Base-by-base conservation (phyloP, 1,140 invertebrate species). In the Aricia agestis region DNA sequence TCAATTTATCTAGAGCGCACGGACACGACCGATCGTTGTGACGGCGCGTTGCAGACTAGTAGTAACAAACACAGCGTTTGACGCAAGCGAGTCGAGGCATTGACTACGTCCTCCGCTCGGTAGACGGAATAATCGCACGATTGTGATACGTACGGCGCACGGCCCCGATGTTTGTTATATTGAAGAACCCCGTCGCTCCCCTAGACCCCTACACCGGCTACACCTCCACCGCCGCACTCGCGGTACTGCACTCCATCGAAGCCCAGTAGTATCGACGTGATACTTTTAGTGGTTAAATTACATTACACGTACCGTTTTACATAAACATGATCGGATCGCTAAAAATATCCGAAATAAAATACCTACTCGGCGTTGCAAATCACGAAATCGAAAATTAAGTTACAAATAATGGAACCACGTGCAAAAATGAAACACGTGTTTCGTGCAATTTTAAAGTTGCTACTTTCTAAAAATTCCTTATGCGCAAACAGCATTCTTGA, bases 61-160 rank as follows among this genome's bases (percentile, higher is more conserved):
- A 81, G 77, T 79, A 77, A 80, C 82, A 79, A 81, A 82, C 78
- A 77, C 77, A 74, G 71, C 77, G 79, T 78, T 84, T 82, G 83
- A 87, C 80, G 82, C 81, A 80, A 81, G 78, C 81, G 72, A 82
- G 78, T 79, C 86, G 84, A 82, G 78, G 81, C 86, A 85, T 86
- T 87, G 85, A 86, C 84, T 87, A 85, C 83, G 83, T 81, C 78
- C 85, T 83, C 80, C 82, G 81, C 78, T 82, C 80, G 79, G 86
- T 87, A 88, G 86, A 87, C 86, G 82, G 84, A 87, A 87, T 85
- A 87, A 90, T 85, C 85, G 85, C 86, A 83, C 82, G 80, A 77
- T 77, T 77, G 79, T 74, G 75, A 78, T 81, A 82, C 78, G 81
- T 83, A 82, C 79, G 70, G 74, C 74, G 66, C 15, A 80, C 77